Evolutionary conservation across 2,113 vertebrate genomes (phyloP), one percentile per base, ranked within the genome.

Genomic region (Cynoglossus semilaevis): DNA sequence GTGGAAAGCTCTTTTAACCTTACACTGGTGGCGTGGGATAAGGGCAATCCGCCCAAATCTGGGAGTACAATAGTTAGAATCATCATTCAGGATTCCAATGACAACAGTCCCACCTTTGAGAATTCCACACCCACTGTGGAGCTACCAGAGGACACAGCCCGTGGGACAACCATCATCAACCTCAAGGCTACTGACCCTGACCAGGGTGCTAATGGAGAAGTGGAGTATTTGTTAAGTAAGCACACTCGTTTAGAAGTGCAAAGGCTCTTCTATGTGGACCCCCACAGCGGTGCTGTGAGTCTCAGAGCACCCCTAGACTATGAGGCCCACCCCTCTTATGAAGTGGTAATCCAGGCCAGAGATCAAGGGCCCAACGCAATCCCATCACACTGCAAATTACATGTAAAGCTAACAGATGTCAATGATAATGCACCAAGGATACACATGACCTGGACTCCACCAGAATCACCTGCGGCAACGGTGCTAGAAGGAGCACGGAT

Each of bases 71-170:
- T 92, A 61, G 82, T 99, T 16, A 90, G 80, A 57, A 89, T 99
- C 51, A 93, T 85, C 0, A 90, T 98, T 34, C 83, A 95, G 0
- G 95, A 99, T 77, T 96, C 95, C 34, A 98, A 98, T 0, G 96
- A 98, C 61, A 98, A 98, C 61, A 97, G 93, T 56, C 96, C 94
- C 0, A n/a, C 86, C 2, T 97, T 97, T 79, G 91, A 92, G 40
- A 89, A 94, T 57, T 92, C 83, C 67, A 90, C 85, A 0, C 71
- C 93, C 51, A 87, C 59, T 0, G 84, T 95, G 5, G 92, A 93
- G 63, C 89, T 98, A 7, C 14, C 42, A 18, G 96, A 99, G 83
- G 91, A 96, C 2, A 87, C 93, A 7, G 72, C 73, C n/a, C 87
- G 82, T 0, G 94, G 94, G 16, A 94, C 94, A 1, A 86, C 90